phyloP scores from a whole-genome alignment of 2,888 invertebrate species.

The Hyposoter dolosus region DNA sequence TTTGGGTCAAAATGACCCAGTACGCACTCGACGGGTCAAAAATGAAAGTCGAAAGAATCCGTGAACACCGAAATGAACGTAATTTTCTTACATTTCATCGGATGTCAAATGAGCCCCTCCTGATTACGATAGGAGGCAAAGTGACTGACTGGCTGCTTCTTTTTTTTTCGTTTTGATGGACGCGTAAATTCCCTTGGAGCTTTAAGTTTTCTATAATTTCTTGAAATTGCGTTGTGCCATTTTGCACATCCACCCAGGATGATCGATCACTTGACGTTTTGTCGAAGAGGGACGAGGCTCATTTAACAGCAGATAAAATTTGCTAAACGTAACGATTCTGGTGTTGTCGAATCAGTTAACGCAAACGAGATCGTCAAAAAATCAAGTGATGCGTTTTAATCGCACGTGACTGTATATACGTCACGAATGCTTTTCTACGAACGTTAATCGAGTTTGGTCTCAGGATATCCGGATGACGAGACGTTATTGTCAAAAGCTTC shows the following conservation, averaged over 20 bases:
- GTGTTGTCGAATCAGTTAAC: background rate
- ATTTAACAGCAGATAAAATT: no score
- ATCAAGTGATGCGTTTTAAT: background rate
- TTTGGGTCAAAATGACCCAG: no score
- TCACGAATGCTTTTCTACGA: background rate
- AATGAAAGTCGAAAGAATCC: no score
- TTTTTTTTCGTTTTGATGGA: background rate
- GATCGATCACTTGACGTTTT: no score
- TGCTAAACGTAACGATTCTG: background rate
- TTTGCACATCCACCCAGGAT: background rate
- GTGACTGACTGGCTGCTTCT: background rate
- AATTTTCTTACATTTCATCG: no score
- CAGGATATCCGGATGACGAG: background rate
- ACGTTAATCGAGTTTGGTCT: background rate
- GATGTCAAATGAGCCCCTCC: no score
- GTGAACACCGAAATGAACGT: no score
- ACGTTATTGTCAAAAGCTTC: slow-evolving; percentile 19
- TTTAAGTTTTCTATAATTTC: background rate
- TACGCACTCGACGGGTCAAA: no score
- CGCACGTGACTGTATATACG: background rate
- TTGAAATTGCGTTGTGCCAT: background rate
- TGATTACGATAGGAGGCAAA: background rate
- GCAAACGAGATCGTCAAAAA: background rate
- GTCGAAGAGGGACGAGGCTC: no score
- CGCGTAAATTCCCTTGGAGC: background rate